Percentiles rank a stretch among this genome's conserved stretches.
These are phyloP conservation scores for Upupa epops DNA, from an alignment of 2,113 vertebrate species.

Conservation along the genomic window DNA sequence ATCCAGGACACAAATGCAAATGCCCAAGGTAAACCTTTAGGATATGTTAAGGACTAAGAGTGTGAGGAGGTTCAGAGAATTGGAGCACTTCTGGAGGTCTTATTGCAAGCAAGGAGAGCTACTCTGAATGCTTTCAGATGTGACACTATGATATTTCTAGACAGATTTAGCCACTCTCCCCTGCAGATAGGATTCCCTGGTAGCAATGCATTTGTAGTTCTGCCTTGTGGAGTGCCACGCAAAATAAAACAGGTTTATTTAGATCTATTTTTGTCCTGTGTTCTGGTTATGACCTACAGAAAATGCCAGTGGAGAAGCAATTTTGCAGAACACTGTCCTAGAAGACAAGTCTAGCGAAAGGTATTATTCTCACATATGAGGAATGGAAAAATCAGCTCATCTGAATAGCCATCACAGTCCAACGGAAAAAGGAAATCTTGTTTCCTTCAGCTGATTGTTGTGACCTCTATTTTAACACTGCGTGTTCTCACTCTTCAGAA, in stretches of 20 bases:
- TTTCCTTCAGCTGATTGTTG: constrained; percentile 14
- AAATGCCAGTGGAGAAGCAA: not conserved
- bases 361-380: not conserved
- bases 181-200: not conserved
- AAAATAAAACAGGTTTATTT: not conserved
- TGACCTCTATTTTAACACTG: constrained; percentile 11
- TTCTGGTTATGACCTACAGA: not conserved
- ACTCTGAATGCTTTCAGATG: not conserved
- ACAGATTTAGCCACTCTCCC: not conserved
- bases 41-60: not conserved
- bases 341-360: not conserved
- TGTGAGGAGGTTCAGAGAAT: not conserved
- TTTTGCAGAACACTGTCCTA: not conserved
- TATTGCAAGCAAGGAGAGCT: not conserved
- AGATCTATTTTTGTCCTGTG: not conserved
- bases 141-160: not conserved
- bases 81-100: not conserved
- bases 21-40: not conserved
- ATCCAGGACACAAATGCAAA: not conserved
- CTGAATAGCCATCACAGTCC: not conserved
- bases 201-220: not conserved
- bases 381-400: not conserved
- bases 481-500: constrained; percentile 43
- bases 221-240: not conserved
- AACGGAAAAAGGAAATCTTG: not conserved